Conservation (phyloP, 2,888 invertebrate genomes). For the Bombylius discolor region DNA sequence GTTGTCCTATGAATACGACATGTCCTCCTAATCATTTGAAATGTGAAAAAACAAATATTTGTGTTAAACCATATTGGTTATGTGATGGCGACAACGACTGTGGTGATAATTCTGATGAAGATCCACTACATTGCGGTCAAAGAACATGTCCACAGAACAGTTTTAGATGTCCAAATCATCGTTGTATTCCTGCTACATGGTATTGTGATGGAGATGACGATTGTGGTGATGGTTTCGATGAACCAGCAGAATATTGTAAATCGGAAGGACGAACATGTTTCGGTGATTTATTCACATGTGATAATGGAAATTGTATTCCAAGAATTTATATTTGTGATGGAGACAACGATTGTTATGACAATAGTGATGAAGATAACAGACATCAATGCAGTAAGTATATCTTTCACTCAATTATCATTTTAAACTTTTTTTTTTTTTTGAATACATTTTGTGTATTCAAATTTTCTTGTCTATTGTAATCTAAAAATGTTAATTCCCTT, state of each 20-base stretch:
- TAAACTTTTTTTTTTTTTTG: too few species aligned
- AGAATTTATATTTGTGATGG: slow-evolving; percentile 88
- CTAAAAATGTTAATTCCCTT: too few species aligned
- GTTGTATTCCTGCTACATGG: slow-evolving; percentile 92
- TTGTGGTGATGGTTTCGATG: slow-evolving; percentile 80
- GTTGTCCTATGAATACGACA: slow-evolving; percentile 75
- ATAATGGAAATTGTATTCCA: slow-evolving; percentile 92
- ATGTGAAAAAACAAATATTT: slow-evolving; percentile 88
- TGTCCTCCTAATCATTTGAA: slow-evolving; percentile 83
- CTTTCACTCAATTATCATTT: not conserved
- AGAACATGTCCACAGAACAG: slow-evolving; percentile 83
- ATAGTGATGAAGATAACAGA: slow-evolving; percentile 80
- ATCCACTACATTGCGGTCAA: slow-evolving; percentile 76
- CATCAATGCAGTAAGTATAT: slow-evolving; percentile 65
- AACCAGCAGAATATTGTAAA: slow-evolving; percentile 86
- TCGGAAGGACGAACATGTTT: slow-evolving; percentile 89
- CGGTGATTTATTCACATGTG: slow-evolving; percentile 90
- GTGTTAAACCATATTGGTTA: slow-evolving; percentile 94
- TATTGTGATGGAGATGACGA: slow-evolving; percentile 95
- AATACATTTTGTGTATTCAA: not conserved
- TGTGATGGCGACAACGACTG: slow-evolving; percentile 97
- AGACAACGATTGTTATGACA: slow-evolving; percentile 89
- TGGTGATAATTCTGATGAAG: slow-evolving; percentile 80
- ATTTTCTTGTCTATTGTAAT: not conserved
- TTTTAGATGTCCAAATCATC: slow-evolving; percentile 83